phyloP scores from a whole-genome alignment of 64 coral and sea anemone genomes.

The Hydrozoanthus tunicans region DNA sequence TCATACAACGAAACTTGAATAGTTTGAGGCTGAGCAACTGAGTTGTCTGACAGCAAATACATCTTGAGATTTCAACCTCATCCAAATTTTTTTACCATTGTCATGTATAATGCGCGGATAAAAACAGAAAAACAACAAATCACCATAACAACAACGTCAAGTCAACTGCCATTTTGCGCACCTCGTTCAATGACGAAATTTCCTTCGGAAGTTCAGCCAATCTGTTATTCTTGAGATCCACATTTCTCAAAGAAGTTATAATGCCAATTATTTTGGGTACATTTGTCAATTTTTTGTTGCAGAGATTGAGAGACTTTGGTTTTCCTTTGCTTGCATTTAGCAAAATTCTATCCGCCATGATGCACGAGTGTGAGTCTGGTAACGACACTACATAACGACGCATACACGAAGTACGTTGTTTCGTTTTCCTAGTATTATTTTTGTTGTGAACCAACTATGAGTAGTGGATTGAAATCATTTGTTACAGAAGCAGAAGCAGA shows the following conservation, averaged over 20 bases:
- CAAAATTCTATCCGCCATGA: conserved; percentile 96
- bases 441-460: not conserved
- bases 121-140: not conserved
- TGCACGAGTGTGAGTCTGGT: not conserved
- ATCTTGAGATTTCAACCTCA: too few species aligned
- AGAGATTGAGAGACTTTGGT: conserved; percentile 86
- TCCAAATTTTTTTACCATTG: too few species aligned
- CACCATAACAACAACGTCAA: conserved; percentile 25
- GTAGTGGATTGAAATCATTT: conserved; percentile 69
- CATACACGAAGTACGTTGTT: conserved; percentile 16
- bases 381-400: not conserved
- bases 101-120: too few species aligned
- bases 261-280: conserved; percentile 87
- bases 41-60: too few species aligned
- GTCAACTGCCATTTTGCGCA: conserved; percentile 7
- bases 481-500: conserved; percentile 76
- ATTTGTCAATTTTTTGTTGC: conserved; percentile 81
- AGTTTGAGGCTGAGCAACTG: too few species aligned
- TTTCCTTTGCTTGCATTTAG: conserved; percentile 92
- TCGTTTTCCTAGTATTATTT: not conserved
- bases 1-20: too few species aligned
- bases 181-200: conserved; percentile 84
- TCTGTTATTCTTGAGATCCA: conserved; percentile 93
- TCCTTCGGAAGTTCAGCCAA: conserved; percentile 70
- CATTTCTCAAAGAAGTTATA: conserved; percentile 71